Percentiles rank a stretch among this genome's conserved stretches.
phyloP scores from a whole-genome alignment of 1,140 invertebrate species.

The Leptinotarsa undecemlineata region DNA sequence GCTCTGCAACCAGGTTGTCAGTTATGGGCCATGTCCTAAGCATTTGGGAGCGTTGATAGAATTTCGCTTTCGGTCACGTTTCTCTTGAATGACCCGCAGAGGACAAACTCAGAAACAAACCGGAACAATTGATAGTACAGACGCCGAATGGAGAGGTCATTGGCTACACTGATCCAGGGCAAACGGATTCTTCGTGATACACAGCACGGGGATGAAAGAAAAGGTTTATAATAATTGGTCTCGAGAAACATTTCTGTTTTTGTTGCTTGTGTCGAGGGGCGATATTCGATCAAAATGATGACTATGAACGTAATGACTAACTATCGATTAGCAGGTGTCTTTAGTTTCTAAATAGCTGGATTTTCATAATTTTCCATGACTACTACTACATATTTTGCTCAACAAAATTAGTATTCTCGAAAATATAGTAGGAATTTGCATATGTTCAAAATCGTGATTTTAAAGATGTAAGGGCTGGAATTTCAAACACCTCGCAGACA shows the following conservation, averaged over 20 bases:
- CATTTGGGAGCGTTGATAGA: conserved; percentile 16
- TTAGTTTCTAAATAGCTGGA: too few relatives aligned
- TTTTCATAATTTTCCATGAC: too few relatives aligned
- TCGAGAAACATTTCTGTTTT: neutral
- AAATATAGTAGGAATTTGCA: too few relatives aligned
- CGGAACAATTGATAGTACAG: conserved; percentile 15
- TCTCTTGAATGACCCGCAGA: conserved; percentile 16
- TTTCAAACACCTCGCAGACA: too few relatives aligned
- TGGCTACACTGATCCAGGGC: neutral
- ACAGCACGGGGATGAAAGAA: neutral
- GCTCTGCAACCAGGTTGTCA: conserved; percentile 12
- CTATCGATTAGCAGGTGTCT: too few relatives aligned
- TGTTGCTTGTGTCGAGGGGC: neutral
- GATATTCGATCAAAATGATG: too few relatives aligned
- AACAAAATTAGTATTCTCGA: too few relatives aligned
- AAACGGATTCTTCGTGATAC: neutral
- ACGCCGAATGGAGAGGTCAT: conserved; percentile 1
- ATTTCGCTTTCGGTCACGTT: conserved; percentile 20
- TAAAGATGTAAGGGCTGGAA: too few relatives aligned
- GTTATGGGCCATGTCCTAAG: conserved; percentile 7
- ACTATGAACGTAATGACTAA: too few relatives aligned
- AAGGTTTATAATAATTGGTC: neutral
- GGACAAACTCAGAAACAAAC: conserved; percentile 17
- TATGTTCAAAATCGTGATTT: accelerated
- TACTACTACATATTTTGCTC: too few relatives aligned